Base-by-base conservation (phyloP, 2,888 invertebrate genomes). In the Schrankia costaestrigalis region DNA sequence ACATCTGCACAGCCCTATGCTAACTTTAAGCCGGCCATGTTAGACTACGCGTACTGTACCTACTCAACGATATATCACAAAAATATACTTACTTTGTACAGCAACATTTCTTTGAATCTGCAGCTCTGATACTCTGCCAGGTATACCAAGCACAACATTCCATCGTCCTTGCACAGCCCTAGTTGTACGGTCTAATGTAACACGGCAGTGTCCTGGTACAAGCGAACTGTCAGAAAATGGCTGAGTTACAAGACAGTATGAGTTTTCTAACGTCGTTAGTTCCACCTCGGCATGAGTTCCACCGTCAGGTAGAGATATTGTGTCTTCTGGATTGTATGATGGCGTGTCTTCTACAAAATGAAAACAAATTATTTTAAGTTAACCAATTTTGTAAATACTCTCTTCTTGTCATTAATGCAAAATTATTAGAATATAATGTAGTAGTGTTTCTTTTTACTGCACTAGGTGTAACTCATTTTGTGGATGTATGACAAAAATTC, bases 161-260 rank as follows among this genome's bases (percentile, higher is more conserved):
- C 89, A 89, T 28, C 69, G 69, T 2, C 89, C 89, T 41, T 86
- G 80, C 1, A 85, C 73, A 1, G 84, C 82, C 43, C 86, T 70
- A 0, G 80, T 80, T 0, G 79, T 69, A 4, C 75, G 70, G 9
- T 80, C 76, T 10, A 88, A 42, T 1, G 71, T 76, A 10, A 89
- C 71, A 4, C 41, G 57, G 31, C 89, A 89, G 11, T 83, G 78
- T 0, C 86, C 86, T 1, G 84, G 56, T 1, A 87, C 67, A 19
- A 87, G 46, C 0, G 78, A 60, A 28, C 78, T 78, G 17, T 83
- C 82, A 1, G 80, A 65, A 36, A 84, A 86, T 0, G 86, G 86
- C 44, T 83, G 78, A 0, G 78, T 56, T 3, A 84, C 81, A n/a
- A 80, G 29, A 35, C 84, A 83, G 41, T 84, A 84, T 0, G 74